Evolutionary conservation across 1,140 invertebrate genomes (phyloP), one percentile per base, ranked within the genome.

Genomic region (Temnothorax longispinosus): DNA sequence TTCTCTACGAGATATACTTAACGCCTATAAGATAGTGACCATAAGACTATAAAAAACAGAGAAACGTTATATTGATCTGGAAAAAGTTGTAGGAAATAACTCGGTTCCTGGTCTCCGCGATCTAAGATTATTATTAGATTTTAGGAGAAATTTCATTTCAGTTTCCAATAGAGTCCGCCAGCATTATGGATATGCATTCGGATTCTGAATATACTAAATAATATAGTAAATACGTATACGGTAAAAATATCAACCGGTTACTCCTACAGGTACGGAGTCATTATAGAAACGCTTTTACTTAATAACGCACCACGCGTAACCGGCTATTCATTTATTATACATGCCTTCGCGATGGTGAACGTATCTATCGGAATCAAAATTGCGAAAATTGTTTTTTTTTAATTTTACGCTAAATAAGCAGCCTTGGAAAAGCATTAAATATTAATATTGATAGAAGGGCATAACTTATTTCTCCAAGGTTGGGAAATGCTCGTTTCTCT

Each of bases 221-320:
- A 81, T 54, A 4, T n/a, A 41, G 6, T n/a, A 47, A 56, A 32
- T 13, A 27, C 21, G 13, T 11, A 18, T 44, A 21, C 13, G 15
- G 1, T 32, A 75, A 84, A 62, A 84, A 84, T 75, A 50, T 75
- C 41, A 74, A 84, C 80, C 69, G 41, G 54, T 84, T 60, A 32
- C 5, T 58, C 21, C 2, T 21, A 13, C 18, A 74, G 52, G 27
- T 71, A 13, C 15, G 50, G 15, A 5, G 5, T 52, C 54, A 69
- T 54, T 69, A 38, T 11, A 69, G 13, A 60, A 58, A 47, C n/a
- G 18, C 35, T 84, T 81, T 84, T 75, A 84, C 54, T 84, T 84
- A 32, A 41, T 27, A 27, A 69, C 2, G n/a, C 41, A n/a, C 13
- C 65, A 10, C 10, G n/a, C 64, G 5, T 62, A 74, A 75, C 54